A percentile compares a stretch with the other conserved stretches of the same genome.
Evolutionary conservation across 1,140 invertebrate species (phyloP).

Genomic region (Galendromus occidentalis): DNA sequence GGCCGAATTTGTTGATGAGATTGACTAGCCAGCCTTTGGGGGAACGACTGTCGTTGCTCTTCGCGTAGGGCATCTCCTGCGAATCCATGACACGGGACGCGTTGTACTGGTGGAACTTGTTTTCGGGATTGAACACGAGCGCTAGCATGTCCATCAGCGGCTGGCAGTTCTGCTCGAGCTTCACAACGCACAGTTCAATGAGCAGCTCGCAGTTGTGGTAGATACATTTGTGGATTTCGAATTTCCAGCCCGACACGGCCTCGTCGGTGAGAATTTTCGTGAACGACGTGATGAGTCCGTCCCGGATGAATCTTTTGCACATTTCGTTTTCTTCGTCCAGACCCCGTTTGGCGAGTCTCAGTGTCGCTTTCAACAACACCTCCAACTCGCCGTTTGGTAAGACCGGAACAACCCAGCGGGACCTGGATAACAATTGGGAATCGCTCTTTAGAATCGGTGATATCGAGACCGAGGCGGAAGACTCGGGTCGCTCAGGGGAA

Average conservation of each 20-base stretch:
- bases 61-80: not conserved
- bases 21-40: constrained; percentile 78
- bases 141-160: constrained; percentile 73
- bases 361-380: constrained; percentile 66
- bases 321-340: constrained; percentile 67
- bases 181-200: constrained; percentile 71
- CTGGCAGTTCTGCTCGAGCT: constrained; percentile 79
- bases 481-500: too few species aligned
- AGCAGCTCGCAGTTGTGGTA: constrained; percentile 75
- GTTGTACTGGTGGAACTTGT: constrained; percentile 57
- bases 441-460: too few species aligned
- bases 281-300: constrained; percentile 82
- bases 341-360: constrained; percentile 59
- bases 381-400: constrained; percentile 87
- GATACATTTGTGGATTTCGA: constrained; percentile 85
- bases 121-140: constrained; percentile 77
- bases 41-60: constrained; percentile 26
- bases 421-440: too few species aligned
- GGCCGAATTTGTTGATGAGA: constrained; percentile 81
- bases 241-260: constrained; percentile 90
- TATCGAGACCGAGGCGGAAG: too few species aligned
- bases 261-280: constrained; percentile 96
- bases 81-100: constrained; percentile 24
- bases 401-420: constrained; percentile 90
- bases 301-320: constrained; percentile 84